Evolutionary conservation across 2,113 vertebrate species (phyloP), one percentile per base, ranked within the genome.

Genomic region (Scortum barcoo): DNA sequence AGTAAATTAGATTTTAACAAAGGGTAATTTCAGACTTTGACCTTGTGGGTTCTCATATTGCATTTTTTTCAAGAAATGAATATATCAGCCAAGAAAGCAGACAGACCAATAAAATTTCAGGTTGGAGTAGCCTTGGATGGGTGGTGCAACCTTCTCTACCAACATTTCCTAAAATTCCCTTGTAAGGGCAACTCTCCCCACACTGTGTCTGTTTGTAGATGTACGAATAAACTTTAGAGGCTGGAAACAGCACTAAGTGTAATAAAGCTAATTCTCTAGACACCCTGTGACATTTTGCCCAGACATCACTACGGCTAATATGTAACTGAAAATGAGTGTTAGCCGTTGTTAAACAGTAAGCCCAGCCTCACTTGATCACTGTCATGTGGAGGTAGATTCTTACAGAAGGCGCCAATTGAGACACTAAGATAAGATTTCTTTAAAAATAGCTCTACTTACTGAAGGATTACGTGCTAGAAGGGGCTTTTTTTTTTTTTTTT

Each of bases 261-360:
- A 54, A 28, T 50, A 30, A 68, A 72, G 78, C 57, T 33, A 50
- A 58, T 74, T 42, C 36, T 78, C 11, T 20, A 24, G 62, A 66
- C 58, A 68, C 38, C 30, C 30, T 70, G 30, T 63, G 38, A 68
- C 26, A 78, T 63, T 76, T 56, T 81, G 72, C 66, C 22, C 10
- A 42, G 54, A 50, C 71, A 70, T 82, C 53, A 42, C 38, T 40
- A 40, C 60, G 30, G 85, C 77, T 92, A 91, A 92, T 85, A 22
- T 85, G 20, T 88, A 89, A 92, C 90, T 67, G 7, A 48, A 36
- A 56, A 54, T 67, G 36, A 82, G 73, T 73, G 56, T 79, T 73
- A 14, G 30, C 77, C 61, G 19, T 58, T 71, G 85, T 85, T 89
- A 84, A 93, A 88, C 81, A 84, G 71, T 93, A 89, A 93, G 63